Base-by-base conservation (phyloP, 2,888 invertebrate species). In the Atrina japonica region DNA sequence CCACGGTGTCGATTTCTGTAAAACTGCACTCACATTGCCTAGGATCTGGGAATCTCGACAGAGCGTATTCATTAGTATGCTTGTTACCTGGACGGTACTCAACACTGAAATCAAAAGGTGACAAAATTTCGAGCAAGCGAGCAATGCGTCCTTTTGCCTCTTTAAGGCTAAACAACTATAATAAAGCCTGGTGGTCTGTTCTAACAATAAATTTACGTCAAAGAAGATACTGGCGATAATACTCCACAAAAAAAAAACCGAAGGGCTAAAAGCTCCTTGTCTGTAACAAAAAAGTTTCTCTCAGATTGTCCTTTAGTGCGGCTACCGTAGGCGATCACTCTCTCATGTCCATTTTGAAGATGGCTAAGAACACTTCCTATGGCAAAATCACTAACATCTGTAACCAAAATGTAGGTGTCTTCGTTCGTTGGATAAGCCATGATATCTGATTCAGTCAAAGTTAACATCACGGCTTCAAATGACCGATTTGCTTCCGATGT, bases 321-420 rank as follows among this genome's bases (percentile, higher is more conserved):
- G 43, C 70, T 64, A 25, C 66, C 56, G 52, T 63, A 66, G 18
- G 74, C 61, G 21, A 76, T 59, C 1, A 72, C 70, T 29, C 58
- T 70, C 23, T 68, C 68, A 35, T 41, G 49, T 0, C 58, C 70
- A 21, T 67, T 65, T 25, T 70, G 67, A 1, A 59, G n/a, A 35
- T 78, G 76, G 16, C 55, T 55, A 3, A 78, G 59, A 3, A 78
- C 73, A 27, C 61, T 75, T 9, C 75, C 75, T 5, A 75, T 75
- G 23, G 74, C 67, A 27, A 47, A 43, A 27, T 66, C 68, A 29
- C 73, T 71, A 45, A 71, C 73, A 25, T 78, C 76, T 2, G 64
- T 67, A 52, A 76, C 78, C 23, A 77, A 49, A 11, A 68, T 63
- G 52, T 65, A 75, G 21, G 43, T 45, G 3, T 63, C 68, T 7